phyloP scores from a whole-genome alignment of 2,888 invertebrate genomes.

The Hipparchia semele region DNA sequence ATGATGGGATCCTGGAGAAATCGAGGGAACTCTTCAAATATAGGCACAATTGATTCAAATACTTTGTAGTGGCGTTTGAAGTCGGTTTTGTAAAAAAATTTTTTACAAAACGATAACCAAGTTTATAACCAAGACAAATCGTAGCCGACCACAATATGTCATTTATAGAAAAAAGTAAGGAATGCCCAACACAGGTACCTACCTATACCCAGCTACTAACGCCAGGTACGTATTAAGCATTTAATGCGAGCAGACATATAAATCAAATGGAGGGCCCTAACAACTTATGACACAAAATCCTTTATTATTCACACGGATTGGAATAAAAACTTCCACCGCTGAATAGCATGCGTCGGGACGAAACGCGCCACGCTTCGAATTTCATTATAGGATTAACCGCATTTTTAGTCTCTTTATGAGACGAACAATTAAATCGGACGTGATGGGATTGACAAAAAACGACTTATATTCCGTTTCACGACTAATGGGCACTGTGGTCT shows the following conservation, averaged over 20 bases:
- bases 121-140: neutral
- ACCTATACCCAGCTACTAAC: neutral
- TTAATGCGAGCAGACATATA: conserved; percentile 45
- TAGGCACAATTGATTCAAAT: too few species aligned
- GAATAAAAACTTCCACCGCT: conserved; percentile 54
- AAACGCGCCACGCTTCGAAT: conserved; percentile 62
- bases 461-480: conserved; percentile 44
- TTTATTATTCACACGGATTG: conserved; percentile 70
- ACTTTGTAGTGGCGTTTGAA: too few species aligned
- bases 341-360: conserved; percentile 45
- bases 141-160: conserved; percentile 1
- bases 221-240: conserved; percentile 29
- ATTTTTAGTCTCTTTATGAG: conserved; percentile 67
- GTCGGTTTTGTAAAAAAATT: too few species aligned
- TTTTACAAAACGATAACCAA: too few species aligned
- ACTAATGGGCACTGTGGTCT: neutral
- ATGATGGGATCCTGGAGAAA: too few species aligned
- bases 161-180: conserved; percentile 21
- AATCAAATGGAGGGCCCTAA: conserved; percentile 63
- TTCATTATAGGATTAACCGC: conserved; percentile 70
- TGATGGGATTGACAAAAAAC: conserved; percentile 69
- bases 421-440: conserved; percentile 71
- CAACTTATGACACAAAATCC: conserved; percentile 77
- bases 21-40: too few species aligned
- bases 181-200: conserved; percentile 17